These are phyloP conservation scores for Eulemur rufifrons DNA, from an alignment of 2,113 vertebrate species.

Conservation along the genomic window DNA sequence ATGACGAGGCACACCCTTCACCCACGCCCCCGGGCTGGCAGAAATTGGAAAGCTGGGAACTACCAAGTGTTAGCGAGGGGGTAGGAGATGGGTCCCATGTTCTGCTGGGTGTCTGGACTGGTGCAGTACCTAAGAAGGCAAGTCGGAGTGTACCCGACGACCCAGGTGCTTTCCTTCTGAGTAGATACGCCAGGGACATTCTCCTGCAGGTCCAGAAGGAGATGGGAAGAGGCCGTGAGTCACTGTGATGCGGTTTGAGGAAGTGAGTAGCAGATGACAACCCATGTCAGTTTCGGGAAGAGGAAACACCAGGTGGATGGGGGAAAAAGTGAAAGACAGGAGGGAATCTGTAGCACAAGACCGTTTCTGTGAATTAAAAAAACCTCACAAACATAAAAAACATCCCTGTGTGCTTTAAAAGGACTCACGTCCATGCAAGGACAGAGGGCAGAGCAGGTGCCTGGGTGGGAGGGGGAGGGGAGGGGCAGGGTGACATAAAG, in stretches of 20 bases:
- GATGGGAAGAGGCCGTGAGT: neutral
- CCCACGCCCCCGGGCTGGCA: no score
- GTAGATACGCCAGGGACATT: neutral
- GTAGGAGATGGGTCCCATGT: fast-evolving
- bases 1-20: no score
- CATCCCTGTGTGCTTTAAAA: neutral
- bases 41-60: neutral
- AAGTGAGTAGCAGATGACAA: neutral
- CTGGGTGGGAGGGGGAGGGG: neutral
- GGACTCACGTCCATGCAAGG: fast-evolving
- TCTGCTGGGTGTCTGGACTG: neutral
- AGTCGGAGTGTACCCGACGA: neutral
- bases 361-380: neutral
- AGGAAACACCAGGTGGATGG: fast-evolving
- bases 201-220: neutral
- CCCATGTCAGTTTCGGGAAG: neutral
- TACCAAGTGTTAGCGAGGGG: neutral
- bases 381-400: neutral
- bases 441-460: neutral
- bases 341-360: no score
- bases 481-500: neutral
- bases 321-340: neutral
- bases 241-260: neutral
- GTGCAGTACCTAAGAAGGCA: neutral
- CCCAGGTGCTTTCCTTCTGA: neutral